These are phyloP conservation scores for Gallinago stenura DNA, from an alignment of 2,797 vertebrate species.

Conservation along the genomic window DNA sequence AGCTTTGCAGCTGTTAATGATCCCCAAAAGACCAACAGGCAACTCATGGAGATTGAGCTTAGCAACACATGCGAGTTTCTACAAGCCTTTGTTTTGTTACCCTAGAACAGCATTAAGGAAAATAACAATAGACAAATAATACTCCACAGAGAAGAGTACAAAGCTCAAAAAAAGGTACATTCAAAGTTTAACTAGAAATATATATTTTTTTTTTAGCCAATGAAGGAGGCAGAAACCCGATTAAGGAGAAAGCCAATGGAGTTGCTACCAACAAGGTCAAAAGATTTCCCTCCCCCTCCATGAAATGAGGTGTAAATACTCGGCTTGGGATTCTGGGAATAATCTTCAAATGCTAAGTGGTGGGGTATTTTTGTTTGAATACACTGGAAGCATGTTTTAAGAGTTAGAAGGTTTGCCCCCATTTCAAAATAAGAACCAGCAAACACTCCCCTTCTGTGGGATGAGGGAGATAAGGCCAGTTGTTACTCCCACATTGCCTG, in stretches of 20 bases:
- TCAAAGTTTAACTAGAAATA: not conserved
- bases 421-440: conserved; percentile 16
- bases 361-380: not conserved
- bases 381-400: not conserved
- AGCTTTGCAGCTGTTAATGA: conserved; percentile 30
- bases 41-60: not conserved
- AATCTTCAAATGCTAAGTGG: not conserved
- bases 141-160: not conserved
- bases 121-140: not conserved
- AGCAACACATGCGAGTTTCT: not conserved
- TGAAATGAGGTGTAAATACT: not conserved
- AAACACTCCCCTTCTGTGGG: not conserved
- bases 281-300: not conserved
- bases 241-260: not conserved
- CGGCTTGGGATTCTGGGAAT: not conserved
- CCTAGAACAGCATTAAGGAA: not conserved
- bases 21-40: not conserved
- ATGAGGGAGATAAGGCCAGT: not conserved
- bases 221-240: not conserved
- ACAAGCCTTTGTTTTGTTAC: not conserved
- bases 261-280: not conserved
- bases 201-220: not conserved
- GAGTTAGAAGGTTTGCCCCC: not conserved
- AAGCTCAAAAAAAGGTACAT: not conserved
- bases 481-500: not conserved